Evolutionary conservation across 1,140 invertebrate species (phyloP).

Genomic region (Drosophila parvula): DNA sequence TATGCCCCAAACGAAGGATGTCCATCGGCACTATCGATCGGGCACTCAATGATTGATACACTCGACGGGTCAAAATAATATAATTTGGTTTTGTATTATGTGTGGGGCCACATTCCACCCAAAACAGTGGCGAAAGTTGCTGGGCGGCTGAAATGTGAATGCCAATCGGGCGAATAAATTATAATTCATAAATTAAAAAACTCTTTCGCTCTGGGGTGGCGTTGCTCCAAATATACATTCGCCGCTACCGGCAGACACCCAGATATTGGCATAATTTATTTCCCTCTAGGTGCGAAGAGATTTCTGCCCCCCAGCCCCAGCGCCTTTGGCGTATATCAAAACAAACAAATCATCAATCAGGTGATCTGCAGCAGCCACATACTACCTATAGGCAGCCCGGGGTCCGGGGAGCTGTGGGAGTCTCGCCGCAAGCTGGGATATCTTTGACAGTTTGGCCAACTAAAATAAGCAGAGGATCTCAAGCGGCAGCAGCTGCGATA

Average conservation of each 20-base stretch:
- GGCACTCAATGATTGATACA: conserved; percentile 60
- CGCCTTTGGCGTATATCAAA: conserved; percentile 64
- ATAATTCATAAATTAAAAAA: conserved; percentile 76
- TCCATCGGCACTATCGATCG: conserved; percentile 46
- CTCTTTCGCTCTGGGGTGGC: conserved; percentile 56
- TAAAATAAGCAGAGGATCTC: conserved; percentile 57
- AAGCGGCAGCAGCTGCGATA: conserved; percentile 55
- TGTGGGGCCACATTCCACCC: conserved; percentile 58
- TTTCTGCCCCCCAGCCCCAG: conserved; percentile 23
- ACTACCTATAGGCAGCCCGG: conserved; percentile 1
- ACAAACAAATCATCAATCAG: conserved; percentile 84
- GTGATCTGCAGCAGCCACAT: conserved; percentile 59
- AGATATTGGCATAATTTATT: conserved; percentile 63
- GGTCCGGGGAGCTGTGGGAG: conserved; percentile 1
- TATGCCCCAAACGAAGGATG: background rate
- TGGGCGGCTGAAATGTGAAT: conserved; percentile 44
- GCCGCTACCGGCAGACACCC: conserved; percentile 19
- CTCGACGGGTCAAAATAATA: conserved; percentile 36
- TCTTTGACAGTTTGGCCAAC: conserved; percentile 78
- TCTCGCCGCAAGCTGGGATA: conserved; percentile 66
- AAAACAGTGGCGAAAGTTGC: conserved; percentile 56
- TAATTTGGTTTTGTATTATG: conserved; percentile 44
- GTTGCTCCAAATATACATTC: conserved; percentile 51
- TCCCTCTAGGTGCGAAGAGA: conserved; percentile 69
- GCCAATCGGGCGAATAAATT: conserved; percentile 61